Percentiles rank a stretch among this genome's conserved stretches.
These are phyloP conservation scores for Callionymus lyra DNA, from an alignment of 2,113 vertebrate species.

Conservation along the genomic window DNA sequence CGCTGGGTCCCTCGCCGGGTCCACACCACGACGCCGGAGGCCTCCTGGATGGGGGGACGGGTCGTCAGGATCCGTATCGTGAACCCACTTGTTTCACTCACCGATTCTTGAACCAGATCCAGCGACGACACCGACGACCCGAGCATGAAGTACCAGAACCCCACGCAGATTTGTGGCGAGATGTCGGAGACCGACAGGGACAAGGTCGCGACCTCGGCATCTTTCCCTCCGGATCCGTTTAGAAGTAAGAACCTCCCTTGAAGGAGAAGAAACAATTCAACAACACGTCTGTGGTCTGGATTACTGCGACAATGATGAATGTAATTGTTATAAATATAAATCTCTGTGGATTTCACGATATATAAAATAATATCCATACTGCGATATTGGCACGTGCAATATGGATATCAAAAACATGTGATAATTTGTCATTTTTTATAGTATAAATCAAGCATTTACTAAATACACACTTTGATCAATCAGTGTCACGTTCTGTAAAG, in stretches of 20 bases:
- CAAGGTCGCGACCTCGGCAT: slow-evolving; percentile 37
- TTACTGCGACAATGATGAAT: no score
- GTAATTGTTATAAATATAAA: no score
- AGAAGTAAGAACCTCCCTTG: slow-evolving; percentile 61
- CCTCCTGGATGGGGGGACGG: slow-evolving; percentile 30
- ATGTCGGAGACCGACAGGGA: slow-evolving; percentile 27
- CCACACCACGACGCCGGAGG: slow-evolving; percentile 47
- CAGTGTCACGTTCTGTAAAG: no score
- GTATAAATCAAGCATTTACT: no score
- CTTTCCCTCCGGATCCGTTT: slow-evolving; percentile 45
- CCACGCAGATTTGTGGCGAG: slow-evolving; percentile 46
- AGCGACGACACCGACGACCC: slow-evolving; percentile 59
- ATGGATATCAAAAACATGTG: no score
- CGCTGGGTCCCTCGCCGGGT: slow-evolving; percentile 50
- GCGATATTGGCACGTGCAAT: no score
- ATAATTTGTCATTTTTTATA: no score
- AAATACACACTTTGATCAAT: no score
- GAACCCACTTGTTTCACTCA: slow-evolving; percentile 10
- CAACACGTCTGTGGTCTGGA: no score
- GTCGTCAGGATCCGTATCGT: no score
- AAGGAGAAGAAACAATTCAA: background rate
- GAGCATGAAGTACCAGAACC: slow-evolving; percentile 67
- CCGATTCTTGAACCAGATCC: slow-evolving; percentile 52
- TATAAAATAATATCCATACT: no score
- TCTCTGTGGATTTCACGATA: no score